Percentiles rank a stretch among this genome's conserved stretches.
Evolutionary conservation across 1,140 invertebrate species (phyloP).

Genomic region (Sipha flava): DNA sequence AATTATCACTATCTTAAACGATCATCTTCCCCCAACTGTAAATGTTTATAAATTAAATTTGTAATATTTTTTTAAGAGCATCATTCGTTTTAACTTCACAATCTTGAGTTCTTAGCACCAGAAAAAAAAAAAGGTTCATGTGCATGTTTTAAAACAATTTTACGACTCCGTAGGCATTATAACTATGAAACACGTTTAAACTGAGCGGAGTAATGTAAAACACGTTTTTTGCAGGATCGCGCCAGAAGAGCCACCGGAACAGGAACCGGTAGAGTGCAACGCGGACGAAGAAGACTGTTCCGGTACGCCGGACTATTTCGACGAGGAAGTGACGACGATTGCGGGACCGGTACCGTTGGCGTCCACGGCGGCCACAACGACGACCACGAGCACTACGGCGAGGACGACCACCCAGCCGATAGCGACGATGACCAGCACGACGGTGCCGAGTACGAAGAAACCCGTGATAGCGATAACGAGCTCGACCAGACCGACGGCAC

Average conservation of each 20-base stretch:
- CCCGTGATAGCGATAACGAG: constrained; percentile 38
- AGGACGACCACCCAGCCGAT: constrained; percentile 38
- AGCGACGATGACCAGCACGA: constrained; percentile 40
- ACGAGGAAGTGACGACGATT: not conserved
- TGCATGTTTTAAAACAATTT: no score
- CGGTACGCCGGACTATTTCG: not conserved
- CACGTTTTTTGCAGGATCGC: not conserved
- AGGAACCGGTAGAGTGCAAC: constrained; percentile 40
- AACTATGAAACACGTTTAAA: no score
- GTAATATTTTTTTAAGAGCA: no score
- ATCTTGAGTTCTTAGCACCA: no score
- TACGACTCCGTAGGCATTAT: no score
- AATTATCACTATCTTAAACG: no score
- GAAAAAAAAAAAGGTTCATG: no score
- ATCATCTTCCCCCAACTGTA: no score
- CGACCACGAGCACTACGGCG: constrained; percentile 30
- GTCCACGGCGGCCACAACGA: constrained; percentile 16
- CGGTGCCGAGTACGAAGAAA: constrained; percentile 34
- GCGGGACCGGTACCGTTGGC: not conserved
- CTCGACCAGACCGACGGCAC: constrained; percentile 41
- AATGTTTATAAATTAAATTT: no score
- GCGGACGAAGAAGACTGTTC: constrained; percentile 41
- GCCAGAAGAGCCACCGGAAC: constrained; percentile 23
- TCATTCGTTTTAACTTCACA: no score
- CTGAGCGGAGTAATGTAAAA: no score